Base-by-base conservation (phyloP, 2,113 vertebrate genomes). In the Cinclus mexicanus region DNA sequence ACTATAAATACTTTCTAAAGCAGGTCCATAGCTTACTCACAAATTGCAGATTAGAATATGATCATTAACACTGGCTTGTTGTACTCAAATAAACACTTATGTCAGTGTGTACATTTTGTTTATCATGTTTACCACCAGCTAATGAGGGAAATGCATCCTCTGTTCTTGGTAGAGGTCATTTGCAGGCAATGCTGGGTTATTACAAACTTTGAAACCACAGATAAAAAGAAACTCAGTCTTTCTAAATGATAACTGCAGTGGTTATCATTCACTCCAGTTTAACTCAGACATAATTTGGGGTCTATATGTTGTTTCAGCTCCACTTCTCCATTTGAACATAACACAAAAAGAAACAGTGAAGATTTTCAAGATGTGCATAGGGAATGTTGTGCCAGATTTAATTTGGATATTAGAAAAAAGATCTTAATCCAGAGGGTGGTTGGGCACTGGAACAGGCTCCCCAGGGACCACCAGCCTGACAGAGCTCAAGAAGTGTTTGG, bases 401-500 rank as follows among this genome's bases (percentile, higher is more conserved):
- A 18, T 25, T 5, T 39, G 33, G 18, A 19, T 77, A 52, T 60
- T 33, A 44, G 22, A 15, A 44, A 44, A 26, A 44, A 4, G 10
- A 52, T 67, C 25, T 42, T 76, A 7, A 9, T 11, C 5, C 31
- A 22, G 37, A 1, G 61, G 2, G 17, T 31, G 1, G 0, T 0
- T 50, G 31, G 31, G 9, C 37, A 59, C 61, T 76, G 61, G 53
- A 35, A 22, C 21, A 52, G 44, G 15, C 5, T 59, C 6, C 10
- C 17, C 44, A 67, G 61, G 21, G 7, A 76, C 44, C 53, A 10
- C 16, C 44, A 57, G 35, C 13, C 53, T 44, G 44, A 11, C 14
- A 59, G 31, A 77, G 1, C 0, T 26, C 37, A 2, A 22, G 61
- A 26, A 44, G 16, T 0, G 0, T 22, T 68, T 52, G 46, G 17